phyloP scores from a whole-genome alignment of 2,888 invertebrate species.

The Ophion ellenae region DNA sequence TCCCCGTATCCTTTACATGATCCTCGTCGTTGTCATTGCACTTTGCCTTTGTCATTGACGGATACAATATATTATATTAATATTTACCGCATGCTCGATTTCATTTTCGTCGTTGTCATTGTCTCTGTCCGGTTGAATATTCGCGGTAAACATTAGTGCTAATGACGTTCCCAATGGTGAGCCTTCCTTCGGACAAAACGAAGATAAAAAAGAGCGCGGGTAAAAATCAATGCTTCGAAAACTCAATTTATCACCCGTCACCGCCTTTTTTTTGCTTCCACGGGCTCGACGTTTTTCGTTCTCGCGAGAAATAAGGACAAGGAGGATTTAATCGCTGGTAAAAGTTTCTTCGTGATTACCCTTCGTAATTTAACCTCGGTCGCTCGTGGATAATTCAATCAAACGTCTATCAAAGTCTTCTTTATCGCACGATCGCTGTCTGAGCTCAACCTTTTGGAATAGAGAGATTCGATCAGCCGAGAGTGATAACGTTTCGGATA shows the following conservation, averaged over 20 bases:
- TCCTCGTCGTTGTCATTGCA: too few species aligned
- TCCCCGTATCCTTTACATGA: too few species aligned
- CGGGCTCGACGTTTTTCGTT: neutral
- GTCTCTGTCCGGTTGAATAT: too few species aligned
- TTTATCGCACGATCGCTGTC: constrained; percentile 19
- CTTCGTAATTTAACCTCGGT: constrained; percentile 28
- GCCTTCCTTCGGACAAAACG: neutral
- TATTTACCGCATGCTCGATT: neutral
- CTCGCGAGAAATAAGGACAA: constrained; percentile 13
- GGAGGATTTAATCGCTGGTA: constrained; percentile 20
- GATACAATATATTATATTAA: too few species aligned
- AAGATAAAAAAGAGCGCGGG: neutral
- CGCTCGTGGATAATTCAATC: constrained; percentile 47
- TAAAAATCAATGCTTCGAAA: constrained; percentile 36
- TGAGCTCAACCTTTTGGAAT: constrained; percentile 24
- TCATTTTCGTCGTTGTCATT: neutral
- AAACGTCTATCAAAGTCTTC: constrained; percentile 34
- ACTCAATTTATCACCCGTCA: constrained; percentile 27
- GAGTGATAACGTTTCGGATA: constrained; percentile 15
- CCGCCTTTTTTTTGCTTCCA: neutral
- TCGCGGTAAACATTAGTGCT: neutral
- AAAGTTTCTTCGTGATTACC: constrained; percentile 26
- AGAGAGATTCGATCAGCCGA: constrained; percentile 18
- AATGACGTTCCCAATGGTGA: neutral
- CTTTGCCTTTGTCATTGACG: too few species aligned